Base-by-base conservation (phyloP, 53 echinoderm and acorn worm genomes). In the Echinarachnius parma region DNA sequence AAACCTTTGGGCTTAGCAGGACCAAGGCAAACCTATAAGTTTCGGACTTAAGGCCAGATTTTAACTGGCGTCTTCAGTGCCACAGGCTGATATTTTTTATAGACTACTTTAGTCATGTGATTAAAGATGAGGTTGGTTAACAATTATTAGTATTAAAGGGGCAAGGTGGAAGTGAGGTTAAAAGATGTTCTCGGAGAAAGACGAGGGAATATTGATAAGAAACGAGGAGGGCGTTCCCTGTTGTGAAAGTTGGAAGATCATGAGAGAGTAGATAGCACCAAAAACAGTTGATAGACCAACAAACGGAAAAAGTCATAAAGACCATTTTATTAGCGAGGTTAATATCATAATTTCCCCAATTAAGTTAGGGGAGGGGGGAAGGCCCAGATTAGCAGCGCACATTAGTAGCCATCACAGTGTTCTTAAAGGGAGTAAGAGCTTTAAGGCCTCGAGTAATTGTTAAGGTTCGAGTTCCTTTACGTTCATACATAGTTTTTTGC, bases 71-170 rank as follows among this genome's bases (percentile, higher is more conserved):
- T 52, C 54, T 80, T 75, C 64, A 86, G 63, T 75, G 54, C 86
- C 86, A 86, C 86, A 86, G 74, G 74, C 63, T 86, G 81, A 52
- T 53, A 59, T 80, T 86, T 76, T 76, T 35, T 37, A n/a, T 80
- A 80, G 81, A 86, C 80, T 86, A 80, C 67, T 80, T 80, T 75
- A 44, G 50, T 80, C 86, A 65, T 18, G 22, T 14, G 16, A 80
- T 56, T 33, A 75, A 5, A 5, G 56, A 35, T 16, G 31, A 37
- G 1, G 21, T 25, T 2, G 86, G 86, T 0, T 75, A 0, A 75
- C 2, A 4, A 85, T 75, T 3, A 85, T 46, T 28, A 80, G 44
- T 26, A 80, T 2, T 11, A 85, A 4, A 3, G 86, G 86, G 1
- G 47, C 1, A 1, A 80, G 19, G 48, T 85, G 86, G n/a, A 0